Conservation (phyloP, 2,888 invertebrate genomes). For the Callimorpha dominula region DNA sequence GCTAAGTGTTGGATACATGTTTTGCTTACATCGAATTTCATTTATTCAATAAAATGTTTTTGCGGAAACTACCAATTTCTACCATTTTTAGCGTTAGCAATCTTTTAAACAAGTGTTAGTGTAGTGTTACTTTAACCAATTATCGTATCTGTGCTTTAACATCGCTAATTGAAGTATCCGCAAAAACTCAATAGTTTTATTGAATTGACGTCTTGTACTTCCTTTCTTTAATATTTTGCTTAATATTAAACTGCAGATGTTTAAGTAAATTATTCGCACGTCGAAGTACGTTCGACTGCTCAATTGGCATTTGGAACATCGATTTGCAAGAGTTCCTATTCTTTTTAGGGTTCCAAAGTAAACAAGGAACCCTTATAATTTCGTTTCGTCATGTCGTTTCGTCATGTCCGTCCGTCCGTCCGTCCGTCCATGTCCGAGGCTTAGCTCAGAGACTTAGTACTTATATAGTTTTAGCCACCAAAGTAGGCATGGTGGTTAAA, state of each 20-base stretch:
- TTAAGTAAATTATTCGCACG: slow-evolving; percentile 41
- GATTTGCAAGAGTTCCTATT: slow-evolving; percentile 6
- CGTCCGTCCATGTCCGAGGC: too few species aligned
- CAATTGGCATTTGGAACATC: slow-evolving; percentile 26
- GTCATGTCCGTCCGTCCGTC: too few species aligned
- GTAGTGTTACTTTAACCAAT: too few species aligned
- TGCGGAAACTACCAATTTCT: slow-evolving; percentile 54
- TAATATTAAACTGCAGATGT: slow-evolving; percentile 75
- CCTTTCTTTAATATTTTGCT: slow-evolving; percentile 75
- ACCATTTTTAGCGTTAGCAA: slow-evolving; percentile 28
- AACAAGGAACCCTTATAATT: too few species aligned
- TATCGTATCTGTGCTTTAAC: too few species aligned
- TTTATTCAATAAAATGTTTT: slow-evolving; percentile 40
- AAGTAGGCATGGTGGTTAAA: too few species aligned
- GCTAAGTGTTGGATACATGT: slow-evolving; percentile 80
- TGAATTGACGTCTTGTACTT: slow-evolving; percentile 66
- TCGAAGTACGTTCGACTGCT: slow-evolving; percentile 51
- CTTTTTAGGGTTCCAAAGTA: too few species aligned
- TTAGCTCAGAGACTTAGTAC: too few species aligned
- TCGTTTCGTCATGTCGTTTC: too few species aligned
- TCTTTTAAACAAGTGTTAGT: not conserved
- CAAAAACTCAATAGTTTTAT: slow-evolving; percentile 23
- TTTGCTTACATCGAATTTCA: slow-evolving; percentile 75
- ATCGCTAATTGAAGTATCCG: slow-evolving; percentile 15
- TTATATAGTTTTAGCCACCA: too few species aligned